phyloP scores from a whole-genome alignment of 2,888 invertebrate genomes.

The Isoperla grammatica region DNA sequence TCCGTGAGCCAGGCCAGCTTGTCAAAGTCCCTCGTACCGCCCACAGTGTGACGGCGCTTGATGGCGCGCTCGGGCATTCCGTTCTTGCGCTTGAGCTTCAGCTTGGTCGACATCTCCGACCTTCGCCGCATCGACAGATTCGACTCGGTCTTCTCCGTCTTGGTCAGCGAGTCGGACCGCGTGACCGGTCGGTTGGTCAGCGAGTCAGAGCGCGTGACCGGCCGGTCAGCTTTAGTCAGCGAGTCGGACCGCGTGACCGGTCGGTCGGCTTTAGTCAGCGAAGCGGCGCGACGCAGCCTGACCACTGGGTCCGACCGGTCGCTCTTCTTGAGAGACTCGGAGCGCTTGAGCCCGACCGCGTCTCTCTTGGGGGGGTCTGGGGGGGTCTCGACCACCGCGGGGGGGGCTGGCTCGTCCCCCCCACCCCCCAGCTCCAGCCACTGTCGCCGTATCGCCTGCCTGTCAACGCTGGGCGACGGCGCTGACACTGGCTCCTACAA shows the following conservation, averaged over 20 bases:
- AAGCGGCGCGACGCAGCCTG: conserved; percentile 57
- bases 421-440: conserved; percentile 5
- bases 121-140: conserved; percentile 67
- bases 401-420: too few relatives aligned
- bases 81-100: conserved; percentile 60
- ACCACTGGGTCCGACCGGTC: conserved; percentile 43
- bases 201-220: conserved; percentile 38
- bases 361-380: background rate
- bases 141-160: conserved; percentile 71
- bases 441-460: background rate
- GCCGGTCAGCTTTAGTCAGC: conserved; percentile 50
- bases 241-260: conserved; percentile 41
- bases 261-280: conserved; percentile 51
- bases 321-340: conserved; percentile 40
- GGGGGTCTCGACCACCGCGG: background rate
- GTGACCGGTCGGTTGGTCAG: conserved; percentile 47
- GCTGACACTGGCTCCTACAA: background rate
- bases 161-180: conserved; percentile 59
- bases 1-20: conserved; percentile 56
- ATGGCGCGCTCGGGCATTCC: conserved; percentile 77
- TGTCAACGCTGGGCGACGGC: background rate
- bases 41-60: conserved; percentile 86
- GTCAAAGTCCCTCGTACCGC: conserved; percentile 84
- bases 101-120: conserved; percentile 49
- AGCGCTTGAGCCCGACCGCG: conserved; percentile 32